Evolutionary conservation across 2,113 vertebrate species (phyloP), one percentile per base, ranked within the genome.

Genomic region (Telmatochromis sp.): DNA sequence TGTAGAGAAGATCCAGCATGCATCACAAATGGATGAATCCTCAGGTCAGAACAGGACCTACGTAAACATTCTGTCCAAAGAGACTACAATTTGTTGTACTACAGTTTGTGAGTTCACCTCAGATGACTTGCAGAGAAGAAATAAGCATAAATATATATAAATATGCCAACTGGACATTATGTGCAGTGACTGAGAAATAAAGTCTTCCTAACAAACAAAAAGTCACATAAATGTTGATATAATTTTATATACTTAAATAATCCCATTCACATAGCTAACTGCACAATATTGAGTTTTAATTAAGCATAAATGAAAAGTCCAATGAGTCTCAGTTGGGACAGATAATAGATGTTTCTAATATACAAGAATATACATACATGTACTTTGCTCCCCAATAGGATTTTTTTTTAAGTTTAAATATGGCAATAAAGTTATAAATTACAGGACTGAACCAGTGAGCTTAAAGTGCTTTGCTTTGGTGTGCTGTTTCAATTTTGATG

Each of bases 351-450:
- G 0, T 28, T 28, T 73, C 40, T 75, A 17, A 28, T 47, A 28
- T 75, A 75, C 9, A 28, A 75, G 4, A 28, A 75, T 4, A 47
- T 75, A 47, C 15, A 47, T 26, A 49, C 23, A 12, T 47, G 9
- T 75, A 47, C 42, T 75, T 49, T 19, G 1, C 15, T 78, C 6
- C 23, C 15, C 3, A 49, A 13, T 47, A 49, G 4, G 15, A 78
- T 31, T 78, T 17, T 49, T 47, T 12, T 0, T 0, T 1, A 42
- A 31, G 26, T 51, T 49, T 78, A 28, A 49, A 78, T 51, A 31
- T 78, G 17, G 45, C 10, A 33, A 51, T 51, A 13, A 31, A 49
- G 5, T n/a, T 78, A 19, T 51, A 51, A 51, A 31, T 51, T n/a
- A 78, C 23, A 78, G 15, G 26, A 17, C 42, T 7, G 42, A 78